Evolutionary conservation across 2,797 vertebrate species (phyloP).

Genomic region (Leuciscus waleckii): DNA sequence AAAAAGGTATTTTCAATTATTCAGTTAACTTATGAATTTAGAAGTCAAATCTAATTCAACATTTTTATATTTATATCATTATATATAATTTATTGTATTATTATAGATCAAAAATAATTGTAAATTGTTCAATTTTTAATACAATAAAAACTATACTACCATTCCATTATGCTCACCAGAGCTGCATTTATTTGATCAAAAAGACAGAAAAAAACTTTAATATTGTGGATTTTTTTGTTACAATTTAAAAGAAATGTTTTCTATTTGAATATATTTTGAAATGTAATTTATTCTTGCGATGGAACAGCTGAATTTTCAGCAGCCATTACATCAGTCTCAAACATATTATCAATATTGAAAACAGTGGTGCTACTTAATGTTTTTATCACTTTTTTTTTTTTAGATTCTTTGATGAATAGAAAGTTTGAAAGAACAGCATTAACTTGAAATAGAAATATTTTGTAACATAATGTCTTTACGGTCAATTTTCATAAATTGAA

Average conservation of each 20-base stretch:
- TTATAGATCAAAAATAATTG: not conserved
- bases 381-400: not conserved
- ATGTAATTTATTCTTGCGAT: not conserved
- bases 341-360: not conserved
- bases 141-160: not conserved
- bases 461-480: not conserved
- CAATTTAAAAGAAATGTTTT: not conserved
- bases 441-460: not conserved
- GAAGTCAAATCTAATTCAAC: no score
- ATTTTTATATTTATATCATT: not conserved
- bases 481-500: not conserved
- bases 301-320: not conserved
- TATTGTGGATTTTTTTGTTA: not conserved
- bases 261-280: not conserved
- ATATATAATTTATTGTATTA: no score
- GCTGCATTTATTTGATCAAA: not conserved
- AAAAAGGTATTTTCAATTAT: not conserved
- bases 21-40: not conserved
- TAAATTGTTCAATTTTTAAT: not conserved
- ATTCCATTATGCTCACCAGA: not conserved
- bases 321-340: not conserved
- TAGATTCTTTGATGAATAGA: not conserved
- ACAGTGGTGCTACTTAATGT: not conserved
- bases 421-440: not conserved
- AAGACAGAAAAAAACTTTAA: not conserved